Base-by-base conservation (phyloP, 2,113 vertebrate species). In the Orthochromis indermauri region DNA sequence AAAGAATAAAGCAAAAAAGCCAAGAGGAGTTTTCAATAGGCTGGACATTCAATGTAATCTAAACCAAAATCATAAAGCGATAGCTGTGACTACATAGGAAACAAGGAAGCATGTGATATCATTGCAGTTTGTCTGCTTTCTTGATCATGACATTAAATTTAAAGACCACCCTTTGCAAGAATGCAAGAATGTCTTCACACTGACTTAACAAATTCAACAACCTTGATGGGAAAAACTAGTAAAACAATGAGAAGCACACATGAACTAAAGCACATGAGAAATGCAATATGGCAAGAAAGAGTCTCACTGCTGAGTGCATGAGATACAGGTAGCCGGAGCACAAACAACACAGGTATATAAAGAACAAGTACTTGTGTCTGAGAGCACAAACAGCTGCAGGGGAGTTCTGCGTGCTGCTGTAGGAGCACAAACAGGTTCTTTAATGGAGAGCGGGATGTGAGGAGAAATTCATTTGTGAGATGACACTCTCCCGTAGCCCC, bases 391-490 rank as follows among this genome's bases (percentile, higher is more conserved):
- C 88, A 91, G 90, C 91, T 93, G 93, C 87, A 88, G 88, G 91
- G 90, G 81, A 88, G 84, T 63, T 63, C 33, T 26, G 55, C 21
- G 78, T 13, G 68, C 90, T 87, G 88, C 86, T 89, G 66, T 24
- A 68, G 68, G 63, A 91, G 66, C 90, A 90, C 87, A 93, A 93
- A 93, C 92, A 83, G 86, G 63, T 93, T 90, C 90, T 93, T 95
- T 95, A 93, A 95, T 94, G 92, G 94, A 92, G 93, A 93, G 90
- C 84, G 86, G 90, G 93, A 88, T 94, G 94, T 90, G 93, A 89
- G 90, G 88, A 93, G 93, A 95, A 96, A 96, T 95, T 94, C 93
- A 96, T 95, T 95, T 94, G 93, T 82, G 93, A 61, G 90, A 93
- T 92, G 94, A 93, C 93, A 93, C 93, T 92, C 84, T 90, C 91